Evolutionary conservation across 2,113 vertebrate species (phyloP).

Genomic region (Paraplagusia blochii): DNA sequence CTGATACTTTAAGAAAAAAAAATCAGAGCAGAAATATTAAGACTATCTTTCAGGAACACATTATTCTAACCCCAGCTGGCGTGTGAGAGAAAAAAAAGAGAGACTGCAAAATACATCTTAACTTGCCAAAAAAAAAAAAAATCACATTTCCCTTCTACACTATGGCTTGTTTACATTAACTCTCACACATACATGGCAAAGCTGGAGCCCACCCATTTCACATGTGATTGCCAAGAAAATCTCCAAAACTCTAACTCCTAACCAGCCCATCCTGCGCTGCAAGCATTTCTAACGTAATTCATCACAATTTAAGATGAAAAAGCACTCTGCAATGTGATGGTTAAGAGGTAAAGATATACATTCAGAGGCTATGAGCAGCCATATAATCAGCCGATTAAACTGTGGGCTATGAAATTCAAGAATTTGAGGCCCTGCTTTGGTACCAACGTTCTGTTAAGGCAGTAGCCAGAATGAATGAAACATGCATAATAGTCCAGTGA

Average conservation of each 20-base stretch:
- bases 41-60: constrained; percentile 37
- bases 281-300: constrained; percentile 36
- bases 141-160: constrained; percentile 67
- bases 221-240: constrained; percentile 64
- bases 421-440: constrained; percentile 21
- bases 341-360: constrained; percentile 19
- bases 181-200: constrained; percentile 60
- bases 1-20: constrained; percentile 8
- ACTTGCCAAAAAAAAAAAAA: constrained; percentile 64
- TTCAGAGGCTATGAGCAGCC: constrained; percentile 3
- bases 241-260: constrained; percentile 51
- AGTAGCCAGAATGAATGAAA: too few species aligned
- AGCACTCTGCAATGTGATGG: constrained; percentile 31
- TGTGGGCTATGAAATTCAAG: constrained; percentile 41
- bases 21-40: constrained; percentile 33
- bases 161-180: constrained; percentile 72
- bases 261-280: constrained; percentile 33
- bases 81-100: constrained; percentile 42
- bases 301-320: constrained; percentile 41
- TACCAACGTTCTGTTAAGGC: too few species aligned
- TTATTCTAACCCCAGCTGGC: constrained; percentile 48
- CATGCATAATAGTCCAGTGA: too few species aligned
- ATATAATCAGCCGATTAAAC: constrained; percentile 40
- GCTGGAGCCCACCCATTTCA: constrained; percentile 59
- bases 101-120: constrained; percentile 63